Evolutionary conservation across 1,140 invertebrate species (phyloP).

Genomic region (Drosophila ananassae): DNA sequence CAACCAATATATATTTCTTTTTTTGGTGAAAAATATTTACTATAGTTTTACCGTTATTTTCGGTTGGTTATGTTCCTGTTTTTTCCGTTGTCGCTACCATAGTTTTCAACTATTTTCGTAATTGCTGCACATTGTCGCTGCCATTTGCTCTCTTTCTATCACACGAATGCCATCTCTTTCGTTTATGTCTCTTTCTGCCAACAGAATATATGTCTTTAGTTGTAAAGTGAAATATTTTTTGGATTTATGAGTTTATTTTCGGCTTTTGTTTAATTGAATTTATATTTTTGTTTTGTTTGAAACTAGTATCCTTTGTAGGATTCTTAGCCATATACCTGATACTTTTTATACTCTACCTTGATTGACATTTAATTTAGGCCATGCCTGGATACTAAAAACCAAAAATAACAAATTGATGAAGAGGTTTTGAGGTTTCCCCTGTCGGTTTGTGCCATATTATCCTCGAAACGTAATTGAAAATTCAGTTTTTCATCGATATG

Average conservation of each 20-base stretch:
- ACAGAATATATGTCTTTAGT: conserved; percentile 27
- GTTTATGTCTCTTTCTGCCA: conserved; percentile 23
- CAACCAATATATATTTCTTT: conserved; percentile 4
- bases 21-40: conserved; percentile 45
- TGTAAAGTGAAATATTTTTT: conserved; percentile 11
- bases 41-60: conserved; percentile 57
- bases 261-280: conserved; percentile 22
- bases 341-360: neutral
- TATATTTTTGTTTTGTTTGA: conserved; percentile 1
- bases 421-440: conserved; percentile 5
- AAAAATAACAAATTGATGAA: neutral
- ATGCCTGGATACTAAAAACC: neutral
- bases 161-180: neutral
- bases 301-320: neutral
- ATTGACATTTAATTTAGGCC: neutral
- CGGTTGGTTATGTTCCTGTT: conserved; percentile 56
- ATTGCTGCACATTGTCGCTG: conserved; percentile 51
- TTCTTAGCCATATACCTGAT: neutral
- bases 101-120: conserved; percentile 56
- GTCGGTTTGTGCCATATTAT: conserved; percentile 21
- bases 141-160: conserved; percentile 25
- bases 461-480: conserved; percentile 62
- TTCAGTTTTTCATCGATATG: conserved; percentile 54
- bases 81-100: conserved; percentile 61
- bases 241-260: conserved; percentile 38